These are phyloP conservation scores for Cyclina sinensis DNA, from an alignment of 1,140 invertebrate genomes.

Conservation along the genomic window DNA sequence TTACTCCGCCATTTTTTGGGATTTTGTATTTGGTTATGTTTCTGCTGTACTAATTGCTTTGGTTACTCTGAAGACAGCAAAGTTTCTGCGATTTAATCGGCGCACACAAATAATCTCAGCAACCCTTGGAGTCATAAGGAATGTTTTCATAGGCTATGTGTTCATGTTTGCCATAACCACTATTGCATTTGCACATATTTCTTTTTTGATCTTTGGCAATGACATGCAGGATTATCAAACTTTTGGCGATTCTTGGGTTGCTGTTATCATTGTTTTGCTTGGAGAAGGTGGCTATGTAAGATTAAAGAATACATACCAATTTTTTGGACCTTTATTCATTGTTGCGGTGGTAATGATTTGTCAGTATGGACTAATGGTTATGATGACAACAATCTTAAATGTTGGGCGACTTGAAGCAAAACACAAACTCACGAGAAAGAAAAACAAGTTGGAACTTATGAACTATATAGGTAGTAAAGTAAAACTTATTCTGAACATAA, in stretches of 20 bases:
- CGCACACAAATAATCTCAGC: not conserved
- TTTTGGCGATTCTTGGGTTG: conserved; percentile 19
- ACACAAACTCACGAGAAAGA: not conserved
- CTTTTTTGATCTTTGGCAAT: conserved; percentile 47
- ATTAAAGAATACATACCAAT: not conserved
- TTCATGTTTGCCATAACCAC: conserved; percentile 26
- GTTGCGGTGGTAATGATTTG: conserved; percentile 37
- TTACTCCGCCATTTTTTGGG: conserved; percentile 56
- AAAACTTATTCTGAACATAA: conserved; percentile 12
- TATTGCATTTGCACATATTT: conserved; percentile 52
- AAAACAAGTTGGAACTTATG: conserved; percentile 6
- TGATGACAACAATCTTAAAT: conserved; percentile 56
- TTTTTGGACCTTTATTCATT: conserved; percentile 54
- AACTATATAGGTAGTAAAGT: conserved; percentile 24
- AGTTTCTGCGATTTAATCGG: conserved; percentile 59
- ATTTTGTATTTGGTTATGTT: conserved; percentile 49
- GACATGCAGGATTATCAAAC: conserved; percentile 15
- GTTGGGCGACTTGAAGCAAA: conserved; percentile 3
- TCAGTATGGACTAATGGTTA: conserved; percentile 26
- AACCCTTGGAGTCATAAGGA: not conserved
- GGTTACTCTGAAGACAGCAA: conserved; percentile 58
- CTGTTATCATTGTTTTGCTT: conserved; percentile 51
- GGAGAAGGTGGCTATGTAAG: conserved; percentile 51
- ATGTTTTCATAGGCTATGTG: conserved; percentile 1
- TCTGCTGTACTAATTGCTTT: conserved; percentile 30